Evolutionary conservation across 1,140 invertebrate species (phyloP).

Genomic region (Aphidius ervi): DNA sequence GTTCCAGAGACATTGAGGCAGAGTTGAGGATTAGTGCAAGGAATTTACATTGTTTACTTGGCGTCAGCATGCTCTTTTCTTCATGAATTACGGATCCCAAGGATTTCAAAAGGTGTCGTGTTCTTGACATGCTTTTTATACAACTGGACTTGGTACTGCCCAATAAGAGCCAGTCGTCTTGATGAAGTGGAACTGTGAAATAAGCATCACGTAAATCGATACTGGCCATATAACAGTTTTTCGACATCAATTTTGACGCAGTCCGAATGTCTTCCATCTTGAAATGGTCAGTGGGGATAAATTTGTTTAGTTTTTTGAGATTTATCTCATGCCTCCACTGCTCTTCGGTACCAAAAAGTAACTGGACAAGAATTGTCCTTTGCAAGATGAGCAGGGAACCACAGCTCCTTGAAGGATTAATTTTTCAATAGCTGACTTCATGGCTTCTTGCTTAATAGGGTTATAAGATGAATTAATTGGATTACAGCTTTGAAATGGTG

Average conservation of each 20-base stretch:
- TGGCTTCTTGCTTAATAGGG: neutral
- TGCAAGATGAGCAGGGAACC: constrained; percentile 1
- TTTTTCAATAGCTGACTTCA: constrained; percentile 14
- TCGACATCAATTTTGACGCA: constrained; percentile 26
- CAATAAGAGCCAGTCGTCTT: neutral
- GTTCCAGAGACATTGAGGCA: constrained; percentile 11
- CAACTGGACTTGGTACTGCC: constrained; percentile 13
- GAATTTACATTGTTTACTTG: no score
- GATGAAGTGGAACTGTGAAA: constrained; percentile 23
- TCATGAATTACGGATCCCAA: no score
- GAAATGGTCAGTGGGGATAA: constrained; percentile 27
- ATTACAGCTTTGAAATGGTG: constrained; percentile 4
- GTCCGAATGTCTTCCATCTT: constrained; percentile 30
- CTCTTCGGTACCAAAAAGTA: constrained; percentile 29
- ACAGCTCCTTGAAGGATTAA: constrained; percentile 10
- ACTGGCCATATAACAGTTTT: constrained; percentile 19
- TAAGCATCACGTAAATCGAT: constrained; percentile 36
- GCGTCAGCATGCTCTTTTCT: no score
- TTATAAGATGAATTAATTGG: neutral
- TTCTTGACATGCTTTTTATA: neutral
- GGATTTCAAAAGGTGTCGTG: constrained; percentile 7
- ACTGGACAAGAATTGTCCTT: constrained; percentile 27
- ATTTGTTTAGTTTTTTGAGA: constrained; percentile 29
- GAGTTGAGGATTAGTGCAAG: no score
- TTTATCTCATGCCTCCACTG: constrained; percentile 30